Evolutionary conservation across 2,113 vertebrate species (phyloP).

Genomic region (Lathamus discolor): DNA sequence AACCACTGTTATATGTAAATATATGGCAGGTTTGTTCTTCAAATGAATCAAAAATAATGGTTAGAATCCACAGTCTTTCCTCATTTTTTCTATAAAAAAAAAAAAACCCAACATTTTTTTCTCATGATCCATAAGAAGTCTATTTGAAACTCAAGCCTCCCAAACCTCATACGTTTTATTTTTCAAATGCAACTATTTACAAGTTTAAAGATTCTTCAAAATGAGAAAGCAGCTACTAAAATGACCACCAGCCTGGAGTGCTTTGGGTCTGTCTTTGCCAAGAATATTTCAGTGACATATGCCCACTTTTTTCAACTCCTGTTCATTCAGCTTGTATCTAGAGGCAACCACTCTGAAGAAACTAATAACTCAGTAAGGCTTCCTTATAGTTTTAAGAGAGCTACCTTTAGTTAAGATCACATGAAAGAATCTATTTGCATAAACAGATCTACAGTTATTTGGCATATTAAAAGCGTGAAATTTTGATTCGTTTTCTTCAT

Average conservation of each 20-base stretch:
- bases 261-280: background rate
- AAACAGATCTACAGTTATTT: background rate
- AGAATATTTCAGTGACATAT: background rate
- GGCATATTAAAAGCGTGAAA: background rate
- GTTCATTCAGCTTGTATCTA: background rate
- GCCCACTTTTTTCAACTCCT: background rate
- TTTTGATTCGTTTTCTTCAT: background rate
- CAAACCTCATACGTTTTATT: background rate
- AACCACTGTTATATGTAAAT: background rate
- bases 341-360: background rate
- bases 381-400: background rate
- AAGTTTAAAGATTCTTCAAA: background rate
- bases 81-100: background rate
- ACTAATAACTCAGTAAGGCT: background rate
- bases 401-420: background rate
- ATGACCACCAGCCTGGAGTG: background rate
- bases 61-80: background rate
- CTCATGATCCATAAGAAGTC: background rate
- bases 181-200: background rate
- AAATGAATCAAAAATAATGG: background rate
- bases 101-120: background rate
- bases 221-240: background rate
- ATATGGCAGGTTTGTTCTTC: background rate
- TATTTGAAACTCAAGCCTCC: background rate
- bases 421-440: background rate